Percentiles rank a stretch among this genome's conserved stretches.
These are phyloP conservation scores for Cygnus olor DNA, from an alignment of 2,797 vertebrate genomes.

Conservation along the genomic window DNA sequence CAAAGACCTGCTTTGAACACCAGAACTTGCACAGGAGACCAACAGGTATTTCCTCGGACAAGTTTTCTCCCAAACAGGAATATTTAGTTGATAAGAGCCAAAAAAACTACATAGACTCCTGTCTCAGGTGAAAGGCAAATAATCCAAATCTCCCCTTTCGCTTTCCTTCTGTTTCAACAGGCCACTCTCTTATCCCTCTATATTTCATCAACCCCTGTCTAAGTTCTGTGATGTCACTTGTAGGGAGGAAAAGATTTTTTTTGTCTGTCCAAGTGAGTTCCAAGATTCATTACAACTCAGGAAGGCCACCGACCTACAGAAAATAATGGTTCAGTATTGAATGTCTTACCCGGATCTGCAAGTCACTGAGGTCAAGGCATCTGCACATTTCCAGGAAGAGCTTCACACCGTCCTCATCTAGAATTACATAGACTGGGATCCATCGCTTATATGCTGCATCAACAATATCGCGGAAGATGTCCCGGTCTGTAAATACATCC, in stretches of 20 bases:
- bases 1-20: not conserved
- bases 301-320: not conserved
- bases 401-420: conserved; percentile 83
- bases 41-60: not conserved
- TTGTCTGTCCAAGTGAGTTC: not conserved
- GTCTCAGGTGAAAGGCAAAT: not conserved
- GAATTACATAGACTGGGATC: conserved; percentile 89
- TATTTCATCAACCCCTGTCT: not conserved
- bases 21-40: not conserved
- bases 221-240: not conserved
- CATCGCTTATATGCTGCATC: conserved; percentile 85
- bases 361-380: conserved; percentile 81
- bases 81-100: not conserved
- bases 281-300: not conserved
- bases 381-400: conserved; percentile 93
- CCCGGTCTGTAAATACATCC: conserved; percentile 92
- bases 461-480: conserved; percentile 92
- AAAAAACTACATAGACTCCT: not conserved
- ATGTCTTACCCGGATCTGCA: conserved; percentile 85
- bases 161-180: not conserved
- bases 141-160: not conserved
- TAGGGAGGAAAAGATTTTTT: not conserved
- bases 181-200: not conserved
- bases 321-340: not conserved
- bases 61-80: not conserved